Conservation (phyloP, 2,113 vertebrate genomes). For the Pionites leucogaster region DNA sequence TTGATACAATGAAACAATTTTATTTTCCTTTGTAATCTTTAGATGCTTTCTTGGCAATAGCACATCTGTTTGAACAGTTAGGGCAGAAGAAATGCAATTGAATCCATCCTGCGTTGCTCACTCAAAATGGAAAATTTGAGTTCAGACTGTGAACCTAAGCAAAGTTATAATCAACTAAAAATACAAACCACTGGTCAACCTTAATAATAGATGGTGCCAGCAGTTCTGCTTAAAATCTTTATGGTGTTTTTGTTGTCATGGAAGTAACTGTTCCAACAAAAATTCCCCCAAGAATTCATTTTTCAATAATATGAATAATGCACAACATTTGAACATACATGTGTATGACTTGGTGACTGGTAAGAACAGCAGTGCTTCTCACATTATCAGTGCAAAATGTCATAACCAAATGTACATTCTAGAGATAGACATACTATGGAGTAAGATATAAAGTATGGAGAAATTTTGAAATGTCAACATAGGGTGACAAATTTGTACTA, state of each 20-base stretch:
- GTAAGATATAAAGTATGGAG: background rate
- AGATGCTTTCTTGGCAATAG: background rate
- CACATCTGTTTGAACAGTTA: background rate
- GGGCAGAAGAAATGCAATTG: background rate
- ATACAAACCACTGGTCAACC: background rate
- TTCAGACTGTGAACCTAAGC: background rate
- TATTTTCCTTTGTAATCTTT: background rate
- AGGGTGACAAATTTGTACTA: background rate
- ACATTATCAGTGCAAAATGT: background rate
- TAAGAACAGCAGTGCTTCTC: background rate
- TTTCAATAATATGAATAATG: conserved; percentile 8
- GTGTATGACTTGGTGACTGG: background rate
- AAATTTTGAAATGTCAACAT: background rate
- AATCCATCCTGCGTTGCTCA: background rate
- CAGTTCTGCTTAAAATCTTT: conserved; percentile 1
- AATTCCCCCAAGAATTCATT: conserved; percentile 11
- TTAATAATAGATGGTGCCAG: background rate
- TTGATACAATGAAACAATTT: background rate
- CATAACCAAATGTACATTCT: background rate
- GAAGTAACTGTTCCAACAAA: background rate
- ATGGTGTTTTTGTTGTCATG: conserved; percentile 34
- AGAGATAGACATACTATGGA: background rate
- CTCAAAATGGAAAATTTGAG: background rate
- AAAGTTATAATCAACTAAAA: conserved; percentile 7
- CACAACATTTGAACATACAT: background rate